Evolutionary conservation across 2,797 vertebrate species (phyloP).

Genomic region (Pteropus rufus): DNA sequence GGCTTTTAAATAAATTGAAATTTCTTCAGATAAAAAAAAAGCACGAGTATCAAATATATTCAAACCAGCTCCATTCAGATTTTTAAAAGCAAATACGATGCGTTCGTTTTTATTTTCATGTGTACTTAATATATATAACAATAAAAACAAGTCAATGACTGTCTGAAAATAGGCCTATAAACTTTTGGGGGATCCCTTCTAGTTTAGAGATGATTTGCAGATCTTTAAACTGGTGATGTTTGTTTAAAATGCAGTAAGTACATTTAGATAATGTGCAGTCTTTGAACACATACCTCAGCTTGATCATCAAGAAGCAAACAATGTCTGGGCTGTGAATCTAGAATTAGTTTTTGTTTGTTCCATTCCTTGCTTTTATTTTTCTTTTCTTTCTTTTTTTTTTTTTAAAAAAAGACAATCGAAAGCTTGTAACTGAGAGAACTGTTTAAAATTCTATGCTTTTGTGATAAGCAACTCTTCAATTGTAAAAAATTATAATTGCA

Average conservation of each 20-base stretch:
- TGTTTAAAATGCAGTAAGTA: constrained; percentile 50
- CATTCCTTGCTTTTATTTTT: neutral
- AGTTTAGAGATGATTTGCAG: constrained; percentile 48
- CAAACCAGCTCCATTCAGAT: constrained; percentile 76
- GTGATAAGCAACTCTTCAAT: constrained; percentile 62
- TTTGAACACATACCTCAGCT: constrained; percentile 65
- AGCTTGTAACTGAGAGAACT: constrained; percentile 62
- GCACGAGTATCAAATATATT: constrained; percentile 68
- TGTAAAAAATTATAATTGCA: constrained; percentile 17
- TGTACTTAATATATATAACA: constrained; percentile 70
- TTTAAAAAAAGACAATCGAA: constrained; percentile 15
- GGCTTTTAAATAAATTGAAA: constrained; percentile 84
- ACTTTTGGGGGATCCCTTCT: constrained; percentile 65
- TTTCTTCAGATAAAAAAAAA: constrained; percentile 79
- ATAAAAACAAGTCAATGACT: constrained; percentile 70
- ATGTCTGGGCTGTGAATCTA: constrained; percentile 49
- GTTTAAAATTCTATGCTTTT: constrained; percentile 73
- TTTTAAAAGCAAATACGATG: constrained; percentile 68
- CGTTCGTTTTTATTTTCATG: constrained; percentile 65
- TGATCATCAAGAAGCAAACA: constrained; percentile 71
- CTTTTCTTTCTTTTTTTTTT: neutral
- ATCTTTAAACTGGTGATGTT: constrained; percentile 66
- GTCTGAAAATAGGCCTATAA: constrained; percentile 70
- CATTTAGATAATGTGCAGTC: constrained; percentile 63
- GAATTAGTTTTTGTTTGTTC: constrained; percentile 69